Conservation (phyloP, 1,140 invertebrate genomes). For the Aphis gossypii region DNA sequence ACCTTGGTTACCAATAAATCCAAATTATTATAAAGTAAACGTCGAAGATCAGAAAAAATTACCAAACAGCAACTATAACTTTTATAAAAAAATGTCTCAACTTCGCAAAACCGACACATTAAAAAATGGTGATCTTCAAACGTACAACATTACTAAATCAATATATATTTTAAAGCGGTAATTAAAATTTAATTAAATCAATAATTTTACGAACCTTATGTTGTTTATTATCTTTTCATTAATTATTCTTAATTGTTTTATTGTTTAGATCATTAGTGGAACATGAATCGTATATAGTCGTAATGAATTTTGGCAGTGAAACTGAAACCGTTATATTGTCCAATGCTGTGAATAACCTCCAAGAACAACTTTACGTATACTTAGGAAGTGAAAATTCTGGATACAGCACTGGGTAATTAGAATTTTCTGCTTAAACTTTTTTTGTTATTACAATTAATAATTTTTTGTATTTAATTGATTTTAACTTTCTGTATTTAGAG, state of each 20-base stretch:
- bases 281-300: not conserved
- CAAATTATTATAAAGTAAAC: slow-evolving; percentile 67
- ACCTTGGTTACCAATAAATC: slow-evolving; percentile 76
- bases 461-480: too few relatives aligned
- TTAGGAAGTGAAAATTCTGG: not conserved
- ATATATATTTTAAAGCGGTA: slow-evolving; percentile 50
- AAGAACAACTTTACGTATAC: not conserved
- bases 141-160: slow-evolving; percentile 36
- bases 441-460: too few relatives aligned
- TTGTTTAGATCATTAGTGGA: not conserved
- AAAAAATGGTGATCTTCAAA: slow-evolving; percentile 48
- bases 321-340: not conserved
- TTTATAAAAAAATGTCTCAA: slow-evolving; percentile 55
- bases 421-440: not conserved
- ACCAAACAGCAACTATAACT: slow-evolving; percentile 38
- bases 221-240: not conserved
- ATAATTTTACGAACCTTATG: not conserved
- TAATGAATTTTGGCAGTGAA: slow-evolving; percentile 19
- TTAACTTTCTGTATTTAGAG: not conserved
- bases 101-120: slow-evolving; percentile 51
- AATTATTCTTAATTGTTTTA: not conserved
- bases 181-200: not conserved
- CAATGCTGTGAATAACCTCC: not conserved
- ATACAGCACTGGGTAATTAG: not conserved
- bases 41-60: slow-evolving; percentile 62